A percentile compares a stretch with the other conserved stretches of the same genome.
Evolutionary conservation across 2,113 vertebrate species (phyloP).

Genomic region (Mus spicilegus): DNA sequence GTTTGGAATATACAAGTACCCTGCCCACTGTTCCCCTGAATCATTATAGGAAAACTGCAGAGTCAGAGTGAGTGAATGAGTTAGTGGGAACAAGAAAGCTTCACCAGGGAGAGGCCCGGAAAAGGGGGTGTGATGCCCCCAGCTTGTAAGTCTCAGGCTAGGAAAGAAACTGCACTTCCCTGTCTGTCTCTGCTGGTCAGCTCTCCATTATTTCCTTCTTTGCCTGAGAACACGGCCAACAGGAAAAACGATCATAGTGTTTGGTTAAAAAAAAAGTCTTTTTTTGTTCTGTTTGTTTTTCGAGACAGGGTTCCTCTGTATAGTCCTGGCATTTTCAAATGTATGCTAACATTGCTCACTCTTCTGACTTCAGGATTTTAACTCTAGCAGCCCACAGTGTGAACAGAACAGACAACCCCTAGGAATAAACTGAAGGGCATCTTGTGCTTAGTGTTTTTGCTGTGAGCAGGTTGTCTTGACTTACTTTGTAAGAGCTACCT

Average conservation of each 20-base stretch:
- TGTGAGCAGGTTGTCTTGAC: background rate
- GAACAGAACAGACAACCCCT: background rate
- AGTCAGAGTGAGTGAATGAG: background rate
- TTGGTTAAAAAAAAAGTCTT: constrained; percentile 30
- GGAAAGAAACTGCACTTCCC: background rate
- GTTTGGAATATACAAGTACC: background rate
- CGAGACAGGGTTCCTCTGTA: background rate
- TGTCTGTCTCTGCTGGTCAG: background rate
- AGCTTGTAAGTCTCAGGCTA: background rate
- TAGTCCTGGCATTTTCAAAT: background rate
- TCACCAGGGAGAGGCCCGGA: background rate
- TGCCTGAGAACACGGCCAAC: constrained; percentile 3
- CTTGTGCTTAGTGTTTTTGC: background rate
- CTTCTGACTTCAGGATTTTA: background rate
- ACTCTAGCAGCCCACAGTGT: background rate
- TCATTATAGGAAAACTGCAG: background rate
- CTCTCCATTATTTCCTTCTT: background rate
- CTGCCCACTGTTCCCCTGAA: background rate
- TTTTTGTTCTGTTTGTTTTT: background rate
- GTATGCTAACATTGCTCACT: background rate
- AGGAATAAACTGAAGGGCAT: background rate
- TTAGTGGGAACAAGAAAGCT: background rate
- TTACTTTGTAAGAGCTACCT: background rate
- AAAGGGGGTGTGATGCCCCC: background rate
- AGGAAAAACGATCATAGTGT: constrained; percentile 64